phyloP scores from a whole-genome alignment of 2,113 vertebrate species.

The Rhinolophus ferrumequinum region DNA sequence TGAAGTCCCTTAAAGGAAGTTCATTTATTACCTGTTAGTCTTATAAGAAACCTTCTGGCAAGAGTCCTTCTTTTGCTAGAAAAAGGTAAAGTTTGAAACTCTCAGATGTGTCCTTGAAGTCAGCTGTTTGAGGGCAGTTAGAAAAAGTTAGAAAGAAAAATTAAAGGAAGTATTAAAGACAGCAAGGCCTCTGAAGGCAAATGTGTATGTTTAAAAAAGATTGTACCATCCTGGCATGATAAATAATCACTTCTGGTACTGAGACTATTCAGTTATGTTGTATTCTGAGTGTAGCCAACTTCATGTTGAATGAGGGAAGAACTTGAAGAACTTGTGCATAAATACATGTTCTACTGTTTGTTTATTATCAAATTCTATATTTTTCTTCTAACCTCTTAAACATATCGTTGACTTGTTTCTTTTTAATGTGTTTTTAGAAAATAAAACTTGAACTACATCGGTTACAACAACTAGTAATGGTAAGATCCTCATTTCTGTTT shows the following conservation, averaged over 20 bases:
- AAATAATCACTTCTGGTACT: not conserved
- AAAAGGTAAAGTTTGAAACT: not conserved
- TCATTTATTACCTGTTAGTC: not conserved
- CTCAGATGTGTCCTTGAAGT: not conserved
- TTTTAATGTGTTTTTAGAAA: conserved; percentile 88
- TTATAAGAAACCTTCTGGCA: not conserved
- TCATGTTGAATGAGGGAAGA: not conserved
- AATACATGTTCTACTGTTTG: not conserved
- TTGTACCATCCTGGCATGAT: not conserved
- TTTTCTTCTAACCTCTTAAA: conserved; percentile 6
- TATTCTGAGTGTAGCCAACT: not conserved
- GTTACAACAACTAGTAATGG: conserved; percentile 91
- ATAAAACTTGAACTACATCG: conserved; percentile 93
- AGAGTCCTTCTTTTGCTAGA: not conserved
- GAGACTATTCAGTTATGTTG: not conserved
- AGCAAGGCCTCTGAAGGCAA: not conserved
- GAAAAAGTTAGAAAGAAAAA: not conserved
- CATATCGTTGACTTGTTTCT: conserved; percentile 26
- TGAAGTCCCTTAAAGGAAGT: not conserved
- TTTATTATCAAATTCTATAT: not conserved
- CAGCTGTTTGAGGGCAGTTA: not conserved
- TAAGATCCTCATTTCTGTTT: conserved; percentile 83
- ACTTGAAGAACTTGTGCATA: not conserved
- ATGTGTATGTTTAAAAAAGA: not conserved
- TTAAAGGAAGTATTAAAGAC: not conserved